A percentile compares a stretch with the other conserved stretches of the same genome.
Conservation (phyloP, 53 echinoderm and acorn worm species). For the Holothuria leucospilota region DNA sequence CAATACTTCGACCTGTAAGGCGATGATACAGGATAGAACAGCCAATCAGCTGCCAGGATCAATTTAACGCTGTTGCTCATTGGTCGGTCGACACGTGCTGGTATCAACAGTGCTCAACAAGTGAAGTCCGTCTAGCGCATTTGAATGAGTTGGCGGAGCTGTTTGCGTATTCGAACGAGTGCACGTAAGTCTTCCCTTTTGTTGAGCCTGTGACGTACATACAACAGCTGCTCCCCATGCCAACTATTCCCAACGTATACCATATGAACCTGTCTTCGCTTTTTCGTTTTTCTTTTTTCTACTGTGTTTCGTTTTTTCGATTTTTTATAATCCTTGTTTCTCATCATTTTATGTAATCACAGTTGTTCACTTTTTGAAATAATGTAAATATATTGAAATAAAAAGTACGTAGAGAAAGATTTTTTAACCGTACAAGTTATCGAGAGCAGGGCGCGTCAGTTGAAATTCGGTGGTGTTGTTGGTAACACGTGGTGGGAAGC, state of each 20-base stretch:
- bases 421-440: conserved; percentile 33
- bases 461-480: conserved; percentile 17
- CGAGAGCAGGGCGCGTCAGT: conserved; percentile 30
- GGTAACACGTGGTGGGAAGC: conserved; percentile 30
- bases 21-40: too few species aligned
- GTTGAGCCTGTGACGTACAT: conserved; percentile 4
- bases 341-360: conserved; percentile 50
- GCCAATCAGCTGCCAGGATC: conserved; percentile 33
- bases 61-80: conserved; percentile 27
- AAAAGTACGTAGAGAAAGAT: conserved; percentile 11
- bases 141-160: conserved; percentile 41
- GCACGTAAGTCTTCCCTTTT: conserved; percentile 27
- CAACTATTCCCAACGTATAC: conserved; percentile 33
- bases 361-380: conserved; percentile 47
- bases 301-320: conserved; percentile 1
- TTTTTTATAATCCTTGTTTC: conserved; percentile 37
- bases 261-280: conserved; percentile 37
- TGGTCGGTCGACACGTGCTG: conserved; percentile 33
- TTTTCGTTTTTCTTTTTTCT: not conserved
- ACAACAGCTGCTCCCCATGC: conserved; percentile 8
- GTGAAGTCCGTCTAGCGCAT: conserved; percentile 26
- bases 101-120: conserved; percentile 36
- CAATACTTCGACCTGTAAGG: too few species aligned
- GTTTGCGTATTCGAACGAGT: conserved; percentile 31
- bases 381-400: conserved; percentile 20